phyloP scores from a whole-genome alignment of 2,113 vertebrate species.

The Orycteropus afer region DNA sequence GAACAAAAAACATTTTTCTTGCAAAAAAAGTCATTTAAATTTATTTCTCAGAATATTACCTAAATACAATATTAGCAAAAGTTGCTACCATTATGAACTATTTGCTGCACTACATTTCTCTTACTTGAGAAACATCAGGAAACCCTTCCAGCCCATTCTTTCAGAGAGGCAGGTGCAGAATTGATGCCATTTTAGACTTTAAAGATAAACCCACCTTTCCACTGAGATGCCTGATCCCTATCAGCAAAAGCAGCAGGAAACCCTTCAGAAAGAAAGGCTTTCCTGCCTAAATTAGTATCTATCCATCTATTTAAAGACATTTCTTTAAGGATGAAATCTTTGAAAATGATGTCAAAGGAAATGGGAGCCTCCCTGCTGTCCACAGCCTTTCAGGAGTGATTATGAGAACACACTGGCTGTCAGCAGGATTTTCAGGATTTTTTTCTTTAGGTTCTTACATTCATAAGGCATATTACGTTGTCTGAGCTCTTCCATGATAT shows the following conservation, averaged over 20 bases:
- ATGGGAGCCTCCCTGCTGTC: constrained; percentile 36
- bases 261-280: constrained; percentile 56
- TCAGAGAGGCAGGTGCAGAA: constrained; percentile 37
- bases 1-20: neutral
- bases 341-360: constrained; percentile 61
- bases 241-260: constrained; percentile 51
- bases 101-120: constrained; percentile 4
- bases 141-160: constrained; percentile 43
- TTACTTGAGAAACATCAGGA: constrained; percentile 17
- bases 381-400: constrained; percentile 32
- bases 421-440: neutral
- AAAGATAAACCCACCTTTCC: constrained; percentile 62
- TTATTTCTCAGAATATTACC: constrained; percentile 37
- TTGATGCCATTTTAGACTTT: constrained; percentile 60
- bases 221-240: neutral
- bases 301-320: constrained; percentile 61
- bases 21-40: neutral
- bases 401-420: neutral
- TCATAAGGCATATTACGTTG: constrained; percentile 14
- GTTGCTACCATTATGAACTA: neutral
- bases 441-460: neutral
- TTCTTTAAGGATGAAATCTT: constrained; percentile 60
- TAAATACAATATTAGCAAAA: constrained; percentile 6
- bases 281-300: constrained; percentile 64
- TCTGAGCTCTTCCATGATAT: neutral